Evolutionary conservation across 2,797 vertebrate species (phyloP).

Genomic region (Artibeus jamaicensis): DNA sequence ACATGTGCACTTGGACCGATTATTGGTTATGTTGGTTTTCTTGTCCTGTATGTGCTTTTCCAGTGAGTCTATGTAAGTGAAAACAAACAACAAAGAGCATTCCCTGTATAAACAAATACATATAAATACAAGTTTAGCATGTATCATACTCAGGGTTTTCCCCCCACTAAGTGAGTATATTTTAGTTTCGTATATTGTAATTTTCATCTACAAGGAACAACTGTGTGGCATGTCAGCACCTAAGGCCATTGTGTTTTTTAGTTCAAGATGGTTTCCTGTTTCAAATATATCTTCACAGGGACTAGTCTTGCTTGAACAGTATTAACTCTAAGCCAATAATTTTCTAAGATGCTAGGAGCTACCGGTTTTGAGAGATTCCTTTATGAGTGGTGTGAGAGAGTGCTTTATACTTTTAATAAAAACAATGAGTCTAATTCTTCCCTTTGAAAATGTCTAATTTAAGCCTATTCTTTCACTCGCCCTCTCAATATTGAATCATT

Average conservation of each 20-base stretch:
- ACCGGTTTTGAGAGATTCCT: slow-evolving; percentile 23
- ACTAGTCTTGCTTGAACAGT: slow-evolving; percentile 9
- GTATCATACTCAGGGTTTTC: background rate
- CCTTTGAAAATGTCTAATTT: slow-evolving; percentile 47
- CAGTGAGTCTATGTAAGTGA: background rate
- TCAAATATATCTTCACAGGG: slow-evolving; percentile 12
- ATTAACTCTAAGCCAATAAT: slow-evolving; percentile 42
- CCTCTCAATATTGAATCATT: slow-evolving; percentile 48
- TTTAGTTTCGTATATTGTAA: background rate
- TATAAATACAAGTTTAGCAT: background rate
- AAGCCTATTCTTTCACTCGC: slow-evolving; percentile 46
- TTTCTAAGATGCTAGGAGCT: slow-evolving; percentile 21
- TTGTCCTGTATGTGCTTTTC: background rate
- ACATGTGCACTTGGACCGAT: background rate
- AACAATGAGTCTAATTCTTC: slow-evolving; percentile 50
- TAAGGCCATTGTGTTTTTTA: slow-evolving; percentile 4
- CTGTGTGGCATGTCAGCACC: background rate
- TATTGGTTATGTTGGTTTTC: background rate
- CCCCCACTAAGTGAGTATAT: background rate
- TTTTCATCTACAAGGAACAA: background rate
- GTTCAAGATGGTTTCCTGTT: slow-evolving; percentile 33
- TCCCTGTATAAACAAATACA: background rate
- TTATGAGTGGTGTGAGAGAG: background rate
- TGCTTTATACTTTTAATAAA: slow-evolving; percentile 45
- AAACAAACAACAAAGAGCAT: background rate